Conservation (phyloP, 2,888 invertebrate genomes). For the Drosophila mulleri region DNA sequence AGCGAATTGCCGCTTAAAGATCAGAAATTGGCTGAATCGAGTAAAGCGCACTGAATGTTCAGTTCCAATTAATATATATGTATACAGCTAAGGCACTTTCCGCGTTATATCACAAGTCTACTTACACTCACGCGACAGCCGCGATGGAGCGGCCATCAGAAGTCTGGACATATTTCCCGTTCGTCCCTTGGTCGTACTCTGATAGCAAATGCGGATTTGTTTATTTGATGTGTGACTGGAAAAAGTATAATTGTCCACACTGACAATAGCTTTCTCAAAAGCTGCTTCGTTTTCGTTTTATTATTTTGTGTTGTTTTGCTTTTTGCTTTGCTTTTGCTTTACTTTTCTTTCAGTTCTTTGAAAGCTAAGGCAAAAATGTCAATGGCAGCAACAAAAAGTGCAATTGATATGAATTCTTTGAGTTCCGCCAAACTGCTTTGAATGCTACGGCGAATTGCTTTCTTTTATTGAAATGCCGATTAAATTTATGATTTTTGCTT, state of each 20-base stretch:
- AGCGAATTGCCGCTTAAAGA: slow-evolving; percentile 32
- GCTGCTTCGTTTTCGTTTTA: slow-evolving; percentile 28
- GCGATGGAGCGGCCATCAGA: slow-evolving; percentile 37
- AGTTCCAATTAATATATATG: neutral
- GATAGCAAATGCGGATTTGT: slow-evolving; percentile 24
- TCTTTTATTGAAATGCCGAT: neutral
- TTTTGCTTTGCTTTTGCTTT: too few species aligned
- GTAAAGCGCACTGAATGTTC: slow-evolving; percentile 20
- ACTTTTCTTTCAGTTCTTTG: neutral
- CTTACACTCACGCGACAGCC: slow-evolving; percentile 42
- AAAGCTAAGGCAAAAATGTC: neutral
- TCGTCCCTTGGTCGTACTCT: slow-evolving; percentile 7
- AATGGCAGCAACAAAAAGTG: neutral
- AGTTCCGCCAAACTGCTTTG: neutral
- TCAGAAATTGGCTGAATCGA: slow-evolving; percentile 19
- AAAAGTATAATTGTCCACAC: slow-evolving; percentile 19
- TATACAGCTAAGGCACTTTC: too few species aligned
- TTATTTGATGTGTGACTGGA: slow-evolving; percentile 37
- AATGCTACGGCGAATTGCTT: neutral
- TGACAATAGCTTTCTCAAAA: slow-evolving; percentile 26
- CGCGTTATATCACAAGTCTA: slow-evolving; percentile 6
- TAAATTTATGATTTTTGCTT: neutral
- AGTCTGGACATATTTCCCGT: slow-evolving; percentile 49
- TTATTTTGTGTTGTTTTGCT: neutral
- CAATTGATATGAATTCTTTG: neutral